Conservation (phyloP, 2,113 vertebrate genomes). For the Oreochromis niloticus region DNA sequence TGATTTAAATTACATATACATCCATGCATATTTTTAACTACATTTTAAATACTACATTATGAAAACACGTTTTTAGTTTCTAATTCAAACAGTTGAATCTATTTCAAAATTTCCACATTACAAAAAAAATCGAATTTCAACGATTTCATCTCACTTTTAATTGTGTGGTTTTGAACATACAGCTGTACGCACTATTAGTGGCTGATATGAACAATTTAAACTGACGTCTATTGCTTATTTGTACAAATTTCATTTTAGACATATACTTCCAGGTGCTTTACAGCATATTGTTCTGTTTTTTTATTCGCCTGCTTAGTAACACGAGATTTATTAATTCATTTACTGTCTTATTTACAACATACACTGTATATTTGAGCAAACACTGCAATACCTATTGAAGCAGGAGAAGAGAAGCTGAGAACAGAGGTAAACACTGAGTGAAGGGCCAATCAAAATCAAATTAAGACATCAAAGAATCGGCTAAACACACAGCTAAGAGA, state of each 20-base stretch:
- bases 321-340: not conserved
- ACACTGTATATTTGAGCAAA: not conserved
- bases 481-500: not conserved
- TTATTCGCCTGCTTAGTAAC: not conserved
- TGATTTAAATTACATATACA: not conserved
- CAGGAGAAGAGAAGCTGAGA: not conserved
- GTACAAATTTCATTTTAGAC: not conserved
- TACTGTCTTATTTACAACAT: not conserved
- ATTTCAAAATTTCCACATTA: not conserved
- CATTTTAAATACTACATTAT: not conserved
- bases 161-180: not conserved
- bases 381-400: not conserved
- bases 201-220: not conserved
- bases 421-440: not conserved
- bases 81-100: not conserved
- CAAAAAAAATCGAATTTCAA: not conserved
- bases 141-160: not conserved
- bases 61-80: not conserved
- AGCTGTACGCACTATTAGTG: not conserved
- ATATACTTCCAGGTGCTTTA: not conserved
- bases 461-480: constrained; percentile 5
- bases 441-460: constrained; percentile 23
- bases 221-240: fast-evolving
- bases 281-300: not conserved
- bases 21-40: not conserved